Conservation (phyloP, 2,888 invertebrate genomes). For the Hofmannophila pseudospretella region DNA sequence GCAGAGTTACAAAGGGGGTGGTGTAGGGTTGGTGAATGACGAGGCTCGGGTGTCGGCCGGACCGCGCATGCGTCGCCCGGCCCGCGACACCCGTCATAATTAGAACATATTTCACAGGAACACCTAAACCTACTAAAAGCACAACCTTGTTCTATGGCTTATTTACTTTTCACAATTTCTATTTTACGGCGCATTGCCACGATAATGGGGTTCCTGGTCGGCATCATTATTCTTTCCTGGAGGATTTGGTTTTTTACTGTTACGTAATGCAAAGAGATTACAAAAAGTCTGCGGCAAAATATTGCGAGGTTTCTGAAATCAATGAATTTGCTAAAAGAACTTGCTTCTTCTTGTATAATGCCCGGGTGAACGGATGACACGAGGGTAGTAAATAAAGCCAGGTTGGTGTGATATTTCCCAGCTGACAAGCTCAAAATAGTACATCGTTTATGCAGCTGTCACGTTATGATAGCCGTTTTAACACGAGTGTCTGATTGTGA, state of each 20-base stretch:
- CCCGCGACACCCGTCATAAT: constrained; percentile 28
- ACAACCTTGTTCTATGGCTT: constrained; percentile 22
- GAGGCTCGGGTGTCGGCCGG: not conserved
- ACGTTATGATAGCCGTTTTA: too few species aligned
- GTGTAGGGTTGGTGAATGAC: constrained; percentile 2
- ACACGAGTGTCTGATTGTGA: too few species aligned
- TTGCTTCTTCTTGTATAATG: too few species aligned
- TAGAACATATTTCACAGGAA: constrained; percentile 37
- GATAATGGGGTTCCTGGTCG: constrained; percentile 13
- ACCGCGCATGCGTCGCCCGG: constrained; percentile 1
- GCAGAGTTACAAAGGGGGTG: constrained; percentile 1
- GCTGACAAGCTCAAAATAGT: too few species aligned
- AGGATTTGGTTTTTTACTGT: constrained; percentile 1
- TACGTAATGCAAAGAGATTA: not conserved
- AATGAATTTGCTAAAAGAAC: too few species aligned
- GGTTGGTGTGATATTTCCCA: too few species aligned
- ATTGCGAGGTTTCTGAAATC: too few species aligned
- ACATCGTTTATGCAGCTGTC: too few species aligned
- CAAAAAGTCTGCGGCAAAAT: not conserved
- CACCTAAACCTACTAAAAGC: constrained; percentile 26
- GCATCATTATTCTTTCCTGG: not conserved
- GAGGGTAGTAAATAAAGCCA: too few species aligned
- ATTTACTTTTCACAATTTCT: constrained; percentile 27
- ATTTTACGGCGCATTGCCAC: constrained; percentile 34
- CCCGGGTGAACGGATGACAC: too few species aligned